Percentiles rank a stretch among this genome's conserved stretches.
Conservation (phyloP, 2,113 vertebrate species). For the Tupaia tana region DNA sequence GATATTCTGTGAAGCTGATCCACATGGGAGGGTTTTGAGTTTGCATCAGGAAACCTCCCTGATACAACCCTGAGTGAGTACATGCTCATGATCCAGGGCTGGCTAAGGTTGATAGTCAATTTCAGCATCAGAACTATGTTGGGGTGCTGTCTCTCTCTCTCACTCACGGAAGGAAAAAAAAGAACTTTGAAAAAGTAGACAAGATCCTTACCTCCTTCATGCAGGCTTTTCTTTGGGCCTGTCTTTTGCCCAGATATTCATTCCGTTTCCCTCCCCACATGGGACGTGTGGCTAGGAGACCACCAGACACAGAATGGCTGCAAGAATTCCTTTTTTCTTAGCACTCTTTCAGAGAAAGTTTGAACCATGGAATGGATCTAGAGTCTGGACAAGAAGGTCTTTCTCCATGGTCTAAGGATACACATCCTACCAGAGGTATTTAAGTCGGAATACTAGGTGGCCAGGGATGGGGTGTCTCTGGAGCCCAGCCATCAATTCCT, state of each 20-base stretch:
- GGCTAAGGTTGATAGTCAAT: too few species aligned
- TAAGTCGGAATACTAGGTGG: not conserved
- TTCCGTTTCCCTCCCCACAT: not conserved
- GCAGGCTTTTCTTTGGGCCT: not conserved
- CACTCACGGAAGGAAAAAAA: too few species aligned
- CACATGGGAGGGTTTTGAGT: too few species aligned
- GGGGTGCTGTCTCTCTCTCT: too few species aligned
- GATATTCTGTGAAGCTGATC: too few species aligned
- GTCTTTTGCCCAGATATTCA: not conserved
- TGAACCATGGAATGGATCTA: slow-evolving; percentile 17
- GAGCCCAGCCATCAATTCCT: not conserved
- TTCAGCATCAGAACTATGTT: too few species aligned
- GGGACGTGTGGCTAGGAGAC: not conserved
- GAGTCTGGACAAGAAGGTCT: not conserved
- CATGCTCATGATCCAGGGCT: too few species aligned
- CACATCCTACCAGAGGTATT: not conserved
- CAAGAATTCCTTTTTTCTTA: slow-evolving; percentile 14
- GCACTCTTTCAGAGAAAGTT: not conserved
- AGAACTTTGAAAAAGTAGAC: too few species aligned
- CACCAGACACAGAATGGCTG: not conserved
- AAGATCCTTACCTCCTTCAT: not conserved
- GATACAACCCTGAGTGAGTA: too few species aligned
- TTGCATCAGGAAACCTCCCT: too few species aligned
- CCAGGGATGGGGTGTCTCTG: not conserved
- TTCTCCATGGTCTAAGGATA: not conserved